Evolutionary conservation across 2,113 vertebrate genomes (phyloP), one percentile per base, ranked within the genome.

Genomic region (Macquaria ambigua): DNA sequence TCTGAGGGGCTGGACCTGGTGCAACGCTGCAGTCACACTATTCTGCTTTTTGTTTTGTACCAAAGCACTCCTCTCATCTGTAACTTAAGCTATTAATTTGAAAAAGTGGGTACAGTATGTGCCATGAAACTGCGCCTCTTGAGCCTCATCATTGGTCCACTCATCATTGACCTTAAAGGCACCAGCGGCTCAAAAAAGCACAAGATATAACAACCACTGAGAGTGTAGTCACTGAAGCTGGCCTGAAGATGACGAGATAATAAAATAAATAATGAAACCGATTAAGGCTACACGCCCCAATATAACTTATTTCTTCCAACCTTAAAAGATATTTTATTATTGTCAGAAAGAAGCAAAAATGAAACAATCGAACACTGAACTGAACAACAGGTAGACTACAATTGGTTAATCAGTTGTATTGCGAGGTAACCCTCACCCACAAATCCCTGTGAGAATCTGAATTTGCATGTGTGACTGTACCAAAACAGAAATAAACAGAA

Each of bases 1-100:
- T 83, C 76, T 55, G 76, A 87, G 34, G 43, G 31, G 53, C 68
- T 28, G 50, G 74, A 48, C 41, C 25, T 10, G 53, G 59, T 62
- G 23, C 16, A 28, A 37, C 37, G 39, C 67, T 82, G 31, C 69
- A 48, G 37, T 58, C 48, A 68, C 61, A 62, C 43, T 58, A 8
- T 56, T 50, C 34, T 66, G 14, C 18, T 62, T 68, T 55, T 50
- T 31, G 1, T 56, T 77, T 16, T 53, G 55, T 11, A 31, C 0
- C 25, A 68, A 62, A 75, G 48, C 14, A 20, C 21, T 11, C n/a
- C 10, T 48, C 25, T 73, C 4, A 43, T n/a, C 6, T 72, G 34
- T 70, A 20, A 53, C 81, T 68, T 39, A 67, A 61, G 21, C 59
- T n/a, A 71, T 77, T 77, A 12, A 74, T 39, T 59, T 52, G 5